Evolutionary conservation across 2,797 vertebrate genomes (phyloP).

Genomic region (Etheostoma perlongum): DNA sequence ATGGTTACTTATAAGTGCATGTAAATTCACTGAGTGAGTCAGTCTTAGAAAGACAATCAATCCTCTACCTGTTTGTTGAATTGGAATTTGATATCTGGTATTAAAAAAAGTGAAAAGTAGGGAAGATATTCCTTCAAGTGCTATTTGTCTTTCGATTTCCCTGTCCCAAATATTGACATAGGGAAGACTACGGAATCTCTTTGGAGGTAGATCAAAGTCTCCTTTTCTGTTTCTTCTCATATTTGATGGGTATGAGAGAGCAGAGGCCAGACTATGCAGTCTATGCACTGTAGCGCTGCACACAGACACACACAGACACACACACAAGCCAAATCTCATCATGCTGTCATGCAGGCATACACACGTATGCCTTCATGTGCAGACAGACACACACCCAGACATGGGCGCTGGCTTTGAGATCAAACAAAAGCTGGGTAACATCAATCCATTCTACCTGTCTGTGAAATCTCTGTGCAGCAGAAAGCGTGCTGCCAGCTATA

Average conservation of each 20-base stretch:
- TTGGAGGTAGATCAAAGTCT: conserved; percentile 83
- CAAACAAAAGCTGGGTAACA: conserved; percentile 82
- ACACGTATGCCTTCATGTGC: conserved; percentile 53
- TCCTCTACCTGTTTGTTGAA: conserved; percentile 12
- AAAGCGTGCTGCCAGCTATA: conserved; percentile 36
- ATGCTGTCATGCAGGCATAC: conserved; percentile 40
- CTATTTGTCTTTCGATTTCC: neutral
- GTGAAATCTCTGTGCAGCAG: conserved; percentile 55
- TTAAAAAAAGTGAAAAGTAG: neutral
- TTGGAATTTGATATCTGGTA: neutral
- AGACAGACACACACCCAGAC: conserved; percentile 36
- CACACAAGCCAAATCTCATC: conserved; percentile 56
- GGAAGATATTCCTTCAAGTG: neutral
- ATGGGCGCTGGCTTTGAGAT: conserved; percentile 77
- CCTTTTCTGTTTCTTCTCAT: conserved; percentile 74
- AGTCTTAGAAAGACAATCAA: conserved; percentile 2
- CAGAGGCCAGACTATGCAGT: conserved; percentile 72
- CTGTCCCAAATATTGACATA: neutral
- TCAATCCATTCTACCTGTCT: conserved; percentile 82
- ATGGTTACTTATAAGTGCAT: neutral
- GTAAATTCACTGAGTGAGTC: neutral
- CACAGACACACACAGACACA: conserved; percentile 30
- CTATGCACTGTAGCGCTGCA: conserved; percentile 18
- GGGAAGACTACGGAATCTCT: conserved; percentile 28
- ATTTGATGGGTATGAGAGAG: conserved; percentile 79